Conservation (phyloP, 2,888 invertebrate genomes). For the Drosophila longiperda region DNA sequence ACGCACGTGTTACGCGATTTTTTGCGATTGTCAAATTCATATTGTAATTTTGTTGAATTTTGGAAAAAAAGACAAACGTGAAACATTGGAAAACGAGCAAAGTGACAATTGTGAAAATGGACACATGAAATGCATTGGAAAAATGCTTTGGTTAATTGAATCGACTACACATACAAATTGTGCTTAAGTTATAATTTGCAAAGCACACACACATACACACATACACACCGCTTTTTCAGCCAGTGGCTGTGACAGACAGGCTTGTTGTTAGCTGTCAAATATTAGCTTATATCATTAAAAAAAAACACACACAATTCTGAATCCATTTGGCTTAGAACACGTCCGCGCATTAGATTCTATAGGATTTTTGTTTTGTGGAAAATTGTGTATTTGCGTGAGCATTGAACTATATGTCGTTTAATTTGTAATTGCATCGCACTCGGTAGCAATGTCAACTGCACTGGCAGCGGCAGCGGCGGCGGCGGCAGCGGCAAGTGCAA, state of each 20-base stretch:
- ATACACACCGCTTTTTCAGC: background rate
- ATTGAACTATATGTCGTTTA: constrained; percentile 72
- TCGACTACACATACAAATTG: constrained; percentile 11
- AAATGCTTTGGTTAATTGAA: constrained; percentile 21
- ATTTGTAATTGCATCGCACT: constrained; percentile 61
- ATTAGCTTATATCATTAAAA: constrained; percentile 60
- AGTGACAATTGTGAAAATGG: constrained; percentile 22
- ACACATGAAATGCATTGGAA: constrained; percentile 7
- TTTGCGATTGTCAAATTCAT: constrained; percentile 10
- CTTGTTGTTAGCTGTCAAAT: constrained; percentile 70
- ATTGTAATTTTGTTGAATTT: constrained; percentile 10
- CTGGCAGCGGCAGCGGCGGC: constrained; percentile 60
- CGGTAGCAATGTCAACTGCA: constrained; percentile 75
- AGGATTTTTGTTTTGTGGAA: constrained; percentile 41
- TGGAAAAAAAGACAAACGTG: background rate
- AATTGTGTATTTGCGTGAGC: constrained; percentile 61
- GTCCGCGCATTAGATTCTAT: constrained; percentile 56
- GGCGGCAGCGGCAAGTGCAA: constrained; percentile 52
- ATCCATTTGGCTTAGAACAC: constrained; percentile 64
- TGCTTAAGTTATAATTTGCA: constrained; percentile 8
- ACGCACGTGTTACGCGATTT: background rate
- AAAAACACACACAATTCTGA: constrained; percentile 68
- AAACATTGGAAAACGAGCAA: background rate
- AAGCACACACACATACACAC: constrained; percentile 3
- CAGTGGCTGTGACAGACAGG: constrained; percentile 37